phyloP scores from a whole-genome alignment of 2,113 vertebrate genomes.

The Marmota monax region DNA sequence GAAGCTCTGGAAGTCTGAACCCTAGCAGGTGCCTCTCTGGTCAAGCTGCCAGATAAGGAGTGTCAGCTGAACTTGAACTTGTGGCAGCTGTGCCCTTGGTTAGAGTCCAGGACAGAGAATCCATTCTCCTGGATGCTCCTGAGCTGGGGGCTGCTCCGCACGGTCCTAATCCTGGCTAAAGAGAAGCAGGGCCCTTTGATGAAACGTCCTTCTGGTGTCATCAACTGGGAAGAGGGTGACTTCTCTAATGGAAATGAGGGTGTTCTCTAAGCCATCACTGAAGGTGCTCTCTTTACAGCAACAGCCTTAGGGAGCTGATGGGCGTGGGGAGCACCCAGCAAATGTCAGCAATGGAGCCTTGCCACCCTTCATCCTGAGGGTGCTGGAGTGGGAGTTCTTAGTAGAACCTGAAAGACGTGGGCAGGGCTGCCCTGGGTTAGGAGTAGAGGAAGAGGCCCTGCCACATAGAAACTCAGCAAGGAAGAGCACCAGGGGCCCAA shows the following conservation, averaged over 20 bases:
- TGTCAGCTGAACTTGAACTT: background rate
- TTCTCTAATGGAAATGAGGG: background rate
- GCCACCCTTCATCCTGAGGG: too few relatives aligned
- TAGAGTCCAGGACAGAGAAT: background rate
- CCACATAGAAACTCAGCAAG: background rate
- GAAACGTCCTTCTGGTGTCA: background rate
- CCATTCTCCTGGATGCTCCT: background rate
- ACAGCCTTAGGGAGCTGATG: background rate
- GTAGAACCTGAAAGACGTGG: background rate
- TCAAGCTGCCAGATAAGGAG: background rate
- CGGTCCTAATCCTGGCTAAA: background rate
- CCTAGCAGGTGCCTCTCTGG: too few relatives aligned
- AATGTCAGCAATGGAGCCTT: background rate
- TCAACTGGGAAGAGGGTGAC: background rate
- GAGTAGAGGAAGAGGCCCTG: background rate
- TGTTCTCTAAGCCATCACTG: too few relatives aligned
- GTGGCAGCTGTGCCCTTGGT: too few relatives aligned
- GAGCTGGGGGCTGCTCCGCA: background rate
- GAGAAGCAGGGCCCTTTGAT: too few relatives aligned
- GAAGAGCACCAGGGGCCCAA: background rate
- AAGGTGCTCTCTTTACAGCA: background rate
- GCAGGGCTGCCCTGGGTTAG: too few relatives aligned
- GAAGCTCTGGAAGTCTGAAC: background rate
- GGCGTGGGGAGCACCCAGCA: background rate
- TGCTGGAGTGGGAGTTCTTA: background rate